Evolutionary conservation across 2,888 invertebrate genomes (phyloP), one percentile per base, ranked within the genome.

Genomic region (Andrena hattorfiana): DNA sequence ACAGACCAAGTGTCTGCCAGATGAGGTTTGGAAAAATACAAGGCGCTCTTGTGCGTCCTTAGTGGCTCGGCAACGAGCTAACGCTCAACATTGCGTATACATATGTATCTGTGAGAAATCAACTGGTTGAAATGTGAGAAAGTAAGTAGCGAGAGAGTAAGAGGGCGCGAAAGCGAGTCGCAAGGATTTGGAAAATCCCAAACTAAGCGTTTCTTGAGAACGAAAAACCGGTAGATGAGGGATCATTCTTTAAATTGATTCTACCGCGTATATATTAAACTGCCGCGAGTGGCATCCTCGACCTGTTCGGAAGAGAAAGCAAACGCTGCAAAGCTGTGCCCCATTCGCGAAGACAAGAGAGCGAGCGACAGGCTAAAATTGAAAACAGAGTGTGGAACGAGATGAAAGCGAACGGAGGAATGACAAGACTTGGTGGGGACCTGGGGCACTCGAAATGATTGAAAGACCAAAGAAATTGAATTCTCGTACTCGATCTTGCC

Each of bases 401-500:
- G 83, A 62, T 64, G 68, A 86, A 79, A 82, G 69, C 73, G 72
- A 63, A 63, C 20, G 48, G 75, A 56, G 60, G 73, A 72, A 71
- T 42, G 73, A 68, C 79, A 77, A 80, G 74, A 78, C 82, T 87
- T 54, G 81, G 81, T 64, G 75, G 77, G 88, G 56, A 74, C 72
- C 80, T 48, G 71, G 84, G 67, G 85, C 87, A 84, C 88, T 89
- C 80, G 89, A 88, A 90, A 91, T 91, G 91, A 91, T 91, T 87
- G 91, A 91, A 91, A 89, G 91, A 91, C 87, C 86, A 85, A 88
- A 90, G 88, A 91, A 91, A 91, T 91, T 91, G 90, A 91, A 91
- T 91, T 91, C 88, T 89, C 87, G 86, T 84, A 87, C 88, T 89
- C 87, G 88, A 86, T 85, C 88, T 86, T 84, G 81, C 84, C 85